Evolutionary conservation across 2,888 invertebrate genomes (phyloP).

Genomic region (Acrocera orbiculus): DNA sequence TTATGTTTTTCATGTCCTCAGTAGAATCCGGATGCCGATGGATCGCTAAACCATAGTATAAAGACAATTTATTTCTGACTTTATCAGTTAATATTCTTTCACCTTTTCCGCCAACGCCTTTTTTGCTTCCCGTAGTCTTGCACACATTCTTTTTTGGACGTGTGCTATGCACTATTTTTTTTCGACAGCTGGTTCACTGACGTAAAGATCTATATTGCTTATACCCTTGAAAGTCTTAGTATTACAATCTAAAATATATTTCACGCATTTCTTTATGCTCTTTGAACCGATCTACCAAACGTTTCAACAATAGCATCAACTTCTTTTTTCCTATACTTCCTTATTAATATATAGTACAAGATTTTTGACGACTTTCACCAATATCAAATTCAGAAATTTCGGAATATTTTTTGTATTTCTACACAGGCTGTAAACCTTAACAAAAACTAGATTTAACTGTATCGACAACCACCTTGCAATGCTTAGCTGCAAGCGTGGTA

Average conservation of each 20-base stretch:
- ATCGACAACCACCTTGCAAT: too few relatives aligned
- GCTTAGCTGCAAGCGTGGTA: too few relatives aligned
- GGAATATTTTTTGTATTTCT: too few relatives aligned
- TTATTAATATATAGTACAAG: slow-evolving; percentile 11
- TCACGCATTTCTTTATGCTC: slow-evolving; percentile 1
- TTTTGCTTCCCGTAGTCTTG: background rate
- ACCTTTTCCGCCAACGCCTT: background rate
- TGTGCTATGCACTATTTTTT: slow-evolving; percentile 2
- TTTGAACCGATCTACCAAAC: slow-evolving; percentile 8
- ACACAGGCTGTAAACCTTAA: too few relatives aligned
- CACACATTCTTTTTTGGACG: slow-evolving; percentile 8
- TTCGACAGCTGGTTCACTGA: background rate
- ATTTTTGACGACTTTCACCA: background rate
- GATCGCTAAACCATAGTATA: background rate
- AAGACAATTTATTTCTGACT: background rate
- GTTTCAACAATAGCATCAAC: slow-evolving; percentile 8
- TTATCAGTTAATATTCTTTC: background rate
- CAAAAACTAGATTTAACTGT: too few relatives aligned
- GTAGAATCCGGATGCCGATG: background rate
- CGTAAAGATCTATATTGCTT: slow-evolving; percentile 10
- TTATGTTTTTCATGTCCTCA: background rate
- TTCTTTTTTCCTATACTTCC: slow-evolving; percentile 13
- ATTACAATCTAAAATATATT: slow-evolving; percentile 11
- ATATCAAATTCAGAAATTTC: too few relatives aligned
- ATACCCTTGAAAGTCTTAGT: slow-evolving; percentile 10